Conservation (phyloP, 2,797 vertebrate genomes). For the Somateria mollissima region DNA sequence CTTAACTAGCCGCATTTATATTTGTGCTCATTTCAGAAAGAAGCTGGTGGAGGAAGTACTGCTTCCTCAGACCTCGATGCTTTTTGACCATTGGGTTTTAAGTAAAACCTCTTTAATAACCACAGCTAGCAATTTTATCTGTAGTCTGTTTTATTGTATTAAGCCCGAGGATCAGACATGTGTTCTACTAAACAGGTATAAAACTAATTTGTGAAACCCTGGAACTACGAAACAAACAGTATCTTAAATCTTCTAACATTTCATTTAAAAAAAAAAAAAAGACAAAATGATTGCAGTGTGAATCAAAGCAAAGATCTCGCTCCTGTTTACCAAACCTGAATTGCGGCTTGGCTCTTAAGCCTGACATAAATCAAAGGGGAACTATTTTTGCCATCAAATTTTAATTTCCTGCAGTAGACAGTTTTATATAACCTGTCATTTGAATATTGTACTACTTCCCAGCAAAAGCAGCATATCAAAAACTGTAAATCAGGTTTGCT, state of each 20-base stretch:
- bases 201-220: not conserved
- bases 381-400: constrained; percentile 1
- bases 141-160: not conserved
- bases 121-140: not conserved
- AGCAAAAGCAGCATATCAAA: not conserved
- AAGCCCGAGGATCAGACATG: no score
- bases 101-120: not conserved
- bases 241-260: not conserved
- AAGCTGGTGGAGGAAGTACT: not conserved
- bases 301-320: not conserved
- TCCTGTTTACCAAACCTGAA: constrained; percentile 8
- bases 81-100: not conserved
- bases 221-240: not conserved
- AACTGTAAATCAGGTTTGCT: not conserved
- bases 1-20: not conserved
- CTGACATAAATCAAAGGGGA: not conserved
- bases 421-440: constrained; percentile 37
- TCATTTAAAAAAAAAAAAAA: not conserved
- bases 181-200: no score
- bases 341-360: constrained; percentile 1
- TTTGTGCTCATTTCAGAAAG: not conserved
- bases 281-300: not conserved
- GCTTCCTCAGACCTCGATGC: not conserved
- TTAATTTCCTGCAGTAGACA: constrained; percentile 22
- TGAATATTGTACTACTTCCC: not conserved